Base-by-base conservation (phyloP, 2,797 vertebrate species). In the Pelobates cultripes region DNA sequence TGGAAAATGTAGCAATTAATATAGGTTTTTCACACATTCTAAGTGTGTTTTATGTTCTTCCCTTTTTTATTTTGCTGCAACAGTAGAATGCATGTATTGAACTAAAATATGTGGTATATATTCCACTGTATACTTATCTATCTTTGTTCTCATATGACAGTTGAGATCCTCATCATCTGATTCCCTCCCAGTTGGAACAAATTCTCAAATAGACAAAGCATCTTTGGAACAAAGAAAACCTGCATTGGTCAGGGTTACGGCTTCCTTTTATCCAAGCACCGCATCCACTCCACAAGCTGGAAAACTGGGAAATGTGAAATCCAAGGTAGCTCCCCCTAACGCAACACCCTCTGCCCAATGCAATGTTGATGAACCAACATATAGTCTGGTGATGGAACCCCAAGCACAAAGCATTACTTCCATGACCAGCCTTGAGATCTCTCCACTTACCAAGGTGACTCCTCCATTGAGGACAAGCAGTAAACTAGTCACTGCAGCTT, bases 331-430 rank as follows among this genome's bases (percentile, higher is more conserved):
- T 12, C 57, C 73, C 10, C 14, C 72, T 17, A 61, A 79, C 7
- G n/a, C 10, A 13, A 10, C 43, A n/a, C 3, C n/a, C 0, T 64
- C 61, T 40, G 4, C 10, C 61, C 43, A 40, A 8, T 66, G 9
- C 61, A 28, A 3, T 9, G n/a, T 7, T 0, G 74, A 76, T 43
- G 82, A 84, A 8, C 71, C 82, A 10, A 84, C 73, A 13, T 84
- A 84, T 47, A 79, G 82, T 76, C 43, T 84, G 43, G 57, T 84
- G 47, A 84, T 84, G 82, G 82, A 84, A 44, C 82, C 82, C 15
- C 77, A 79, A n/a, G 12, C 77, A 1, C 77, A 80, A 55, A 79
- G 45, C 9, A n/a, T 79, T 14, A 75, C 73, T 63, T 76, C 82
- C 6, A 71, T 53, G 14, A 72, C 76, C 47, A 75, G 72, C 42